These are phyloP conservation scores for Semotilus atromaculatus DNA, from an alignment of 2,797 vertebrate species.

Conservation along the genomic window DNA sequence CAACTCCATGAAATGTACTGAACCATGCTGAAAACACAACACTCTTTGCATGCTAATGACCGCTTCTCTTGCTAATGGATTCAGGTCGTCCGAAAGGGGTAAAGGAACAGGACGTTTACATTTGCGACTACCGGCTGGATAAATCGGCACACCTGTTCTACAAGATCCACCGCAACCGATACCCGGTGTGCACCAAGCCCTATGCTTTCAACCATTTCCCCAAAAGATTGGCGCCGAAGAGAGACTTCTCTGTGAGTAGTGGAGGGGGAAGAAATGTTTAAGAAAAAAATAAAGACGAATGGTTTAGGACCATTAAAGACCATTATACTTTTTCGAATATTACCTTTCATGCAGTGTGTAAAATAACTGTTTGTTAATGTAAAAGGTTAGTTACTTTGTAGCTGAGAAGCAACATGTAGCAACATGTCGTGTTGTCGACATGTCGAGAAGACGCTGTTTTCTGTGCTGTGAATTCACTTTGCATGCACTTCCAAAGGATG, in stretches of 20 bases:
- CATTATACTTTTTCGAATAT: background rate
- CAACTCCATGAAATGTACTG: background rate
- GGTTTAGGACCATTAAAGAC: background rate
- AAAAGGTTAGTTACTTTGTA: background rate
- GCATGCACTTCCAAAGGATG: too few species aligned
- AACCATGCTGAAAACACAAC: background rate
- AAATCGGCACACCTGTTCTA: conserved; percentile 98
- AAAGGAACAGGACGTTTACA: conserved; percentile 96
- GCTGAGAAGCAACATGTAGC: too few species aligned
- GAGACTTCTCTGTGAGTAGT: conserved; percentile 90
- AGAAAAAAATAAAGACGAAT: background rate
- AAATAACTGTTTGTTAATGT: background rate
- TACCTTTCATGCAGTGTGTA: background rate
- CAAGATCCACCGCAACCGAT: conserved; percentile 98
- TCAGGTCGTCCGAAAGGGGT: conserved; percentile 94
- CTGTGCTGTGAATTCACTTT: too few species aligned
- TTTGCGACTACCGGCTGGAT: conserved; percentile 97
- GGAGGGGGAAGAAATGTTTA: background rate
- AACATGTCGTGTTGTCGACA: too few species aligned
- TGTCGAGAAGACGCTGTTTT: too few species aligned
- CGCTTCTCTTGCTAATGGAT: conserved; percentile 26
- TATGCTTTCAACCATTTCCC: conserved; percentile 99
- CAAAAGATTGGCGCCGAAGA: conserved; percentile 93
- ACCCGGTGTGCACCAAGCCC: conserved; percentile 95
- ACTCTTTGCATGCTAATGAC: conserved; percentile 3